These are phyloP conservation scores for Cherax destructor DNA, from an alignment of 1,140 invertebrate genomes.

Conservation along the genomic window DNA sequence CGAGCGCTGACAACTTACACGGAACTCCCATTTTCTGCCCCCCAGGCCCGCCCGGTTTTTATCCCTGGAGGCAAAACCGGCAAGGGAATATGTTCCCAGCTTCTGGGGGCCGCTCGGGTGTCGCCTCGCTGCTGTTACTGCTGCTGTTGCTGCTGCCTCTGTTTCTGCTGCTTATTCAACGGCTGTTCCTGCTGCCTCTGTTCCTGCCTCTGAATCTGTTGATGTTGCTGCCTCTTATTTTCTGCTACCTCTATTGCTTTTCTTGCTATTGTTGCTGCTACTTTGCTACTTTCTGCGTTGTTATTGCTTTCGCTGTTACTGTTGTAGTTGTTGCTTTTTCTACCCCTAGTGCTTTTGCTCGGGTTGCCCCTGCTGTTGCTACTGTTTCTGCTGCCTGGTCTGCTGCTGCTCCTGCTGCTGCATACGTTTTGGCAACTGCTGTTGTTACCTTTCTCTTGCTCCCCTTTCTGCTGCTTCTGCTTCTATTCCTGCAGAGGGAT, in stretches of 20 bases:
- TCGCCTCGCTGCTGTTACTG: slow-evolving; percentile 14
- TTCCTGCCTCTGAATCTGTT: neutral
- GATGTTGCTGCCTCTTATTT: neutral
- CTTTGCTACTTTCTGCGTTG: neutral
- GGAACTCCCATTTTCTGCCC: slow-evolving; percentile 71
- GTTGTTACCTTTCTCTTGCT: no score
- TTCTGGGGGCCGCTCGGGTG: slow-evolving; percentile 50
- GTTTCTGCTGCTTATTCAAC: neutral
- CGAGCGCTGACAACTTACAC: slow-evolving; percentile 69
- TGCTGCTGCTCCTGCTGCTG: no score
- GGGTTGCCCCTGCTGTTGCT: no score
- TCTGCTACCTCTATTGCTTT: neutral
- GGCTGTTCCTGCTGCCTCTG: neutral
- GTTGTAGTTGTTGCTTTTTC: no score
- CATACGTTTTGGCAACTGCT: no score
- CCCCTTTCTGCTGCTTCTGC: no score
- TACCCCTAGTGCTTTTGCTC: no score
- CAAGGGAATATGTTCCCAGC: slow-evolving; percentile 64
- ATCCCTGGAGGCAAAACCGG: slow-evolving; percentile 69
- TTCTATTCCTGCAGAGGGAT: neutral
- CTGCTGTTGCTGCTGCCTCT: slow-evolving; percentile 15
- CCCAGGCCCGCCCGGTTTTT: slow-evolving; percentile 66
- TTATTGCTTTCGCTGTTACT: neutral
- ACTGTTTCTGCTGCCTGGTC: no score
- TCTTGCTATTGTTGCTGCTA: neutral